phyloP scores from a whole-genome alignment of 2,888 invertebrate genomes.

The Bedellia somnulentella region DNA sequence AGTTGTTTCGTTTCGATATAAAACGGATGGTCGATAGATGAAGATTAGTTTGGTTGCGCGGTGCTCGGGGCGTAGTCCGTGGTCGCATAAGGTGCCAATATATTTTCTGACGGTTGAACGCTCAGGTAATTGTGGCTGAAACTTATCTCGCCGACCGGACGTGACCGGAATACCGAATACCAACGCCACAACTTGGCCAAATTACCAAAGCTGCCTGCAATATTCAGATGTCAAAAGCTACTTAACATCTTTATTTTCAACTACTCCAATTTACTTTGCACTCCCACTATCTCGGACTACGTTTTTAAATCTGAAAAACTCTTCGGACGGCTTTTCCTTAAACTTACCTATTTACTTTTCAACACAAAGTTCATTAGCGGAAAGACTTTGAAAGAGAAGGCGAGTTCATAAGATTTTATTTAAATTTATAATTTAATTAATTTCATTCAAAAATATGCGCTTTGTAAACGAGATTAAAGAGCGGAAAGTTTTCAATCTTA shows the following conservation, averaged over 20 bases:
- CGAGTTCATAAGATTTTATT: too few relatives aligned
- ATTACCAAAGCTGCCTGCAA: constrained; percentile 34
- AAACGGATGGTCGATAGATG: constrained; percentile 30
- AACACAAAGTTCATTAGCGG: constrained; percentile 44
- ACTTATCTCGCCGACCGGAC: constrained; percentile 50
- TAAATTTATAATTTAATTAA: too few relatives aligned
- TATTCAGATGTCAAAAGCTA: constrained; percentile 11
- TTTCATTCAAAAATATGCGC: too few relatives aligned
- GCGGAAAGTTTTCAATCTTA: too few relatives aligned
- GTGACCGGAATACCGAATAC: constrained; percentile 46
- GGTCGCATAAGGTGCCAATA: constrained; percentile 52
- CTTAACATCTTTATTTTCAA: too few relatives aligned
- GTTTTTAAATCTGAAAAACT: too few relatives aligned
- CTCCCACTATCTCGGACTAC: too few relatives aligned
- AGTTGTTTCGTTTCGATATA: background rate
- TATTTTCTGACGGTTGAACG: constrained; percentile 55
- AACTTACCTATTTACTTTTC: constrained; percentile 32
- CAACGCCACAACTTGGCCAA: constrained; percentile 32
- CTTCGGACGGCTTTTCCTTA: background rate
- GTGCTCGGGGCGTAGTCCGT: constrained; percentile 16
- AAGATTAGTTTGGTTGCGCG: constrained; percentile 21
- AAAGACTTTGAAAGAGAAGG: constrained; percentile 50
- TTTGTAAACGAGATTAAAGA: too few relatives aligned
- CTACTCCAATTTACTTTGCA: too few relatives aligned
- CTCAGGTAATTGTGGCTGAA: constrained; percentile 57